Base-by-base conservation (phyloP, 2,113 vertebrate species). In the Eudyptes chrysolophus region DNA sequence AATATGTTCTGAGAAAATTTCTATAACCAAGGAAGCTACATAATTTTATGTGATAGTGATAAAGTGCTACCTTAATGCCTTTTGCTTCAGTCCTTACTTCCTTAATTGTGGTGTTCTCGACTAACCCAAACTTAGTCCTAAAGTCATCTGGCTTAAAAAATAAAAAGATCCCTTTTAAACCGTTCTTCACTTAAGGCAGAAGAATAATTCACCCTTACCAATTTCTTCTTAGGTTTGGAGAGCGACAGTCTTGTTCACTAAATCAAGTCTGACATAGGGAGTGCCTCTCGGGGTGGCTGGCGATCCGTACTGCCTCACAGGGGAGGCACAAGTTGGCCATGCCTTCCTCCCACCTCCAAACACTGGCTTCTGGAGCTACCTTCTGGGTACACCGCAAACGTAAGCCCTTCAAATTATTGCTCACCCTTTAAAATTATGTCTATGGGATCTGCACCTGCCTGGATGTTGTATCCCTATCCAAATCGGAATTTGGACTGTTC, bases 61-160 rank as follows among this genome's bases (percentile, higher is more conserved):
- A 16, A 92, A 94, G 48, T 84, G 78, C 49, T 78, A 68, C 92
- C 64, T 86, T 84, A 49, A 81, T 69, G 80, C 80, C 83, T 91
- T 84, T 84, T 81, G 19, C 49, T 86, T 84, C 44, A 26, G 36
- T 61, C 69, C 24, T 88, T 46, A 30, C 65, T 84, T 94, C 80
- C 87, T 82, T 80, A 27, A 87, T 61, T 34, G 21, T 93, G 64
- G 85, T 72, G 76, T 66, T 84, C 61, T 74, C 10, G 22, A 55
- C 49, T 83, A 27, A 75, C 64, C 66, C 77, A 14, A 94, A 72
- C 30, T 68, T 84, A 94, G 34, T 64, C 65, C 87, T 87, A 7
- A 68, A 92, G 44, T 87, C 34, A 68, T 40, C 38, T 68, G 76
- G 24, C 46, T 84, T 76, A 29, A 81, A 70, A 78, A 69, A 30